phyloP scores from a whole-genome alignment of 2,113 vertebrate genomes.

The Rutilus rutilus region DNA sequence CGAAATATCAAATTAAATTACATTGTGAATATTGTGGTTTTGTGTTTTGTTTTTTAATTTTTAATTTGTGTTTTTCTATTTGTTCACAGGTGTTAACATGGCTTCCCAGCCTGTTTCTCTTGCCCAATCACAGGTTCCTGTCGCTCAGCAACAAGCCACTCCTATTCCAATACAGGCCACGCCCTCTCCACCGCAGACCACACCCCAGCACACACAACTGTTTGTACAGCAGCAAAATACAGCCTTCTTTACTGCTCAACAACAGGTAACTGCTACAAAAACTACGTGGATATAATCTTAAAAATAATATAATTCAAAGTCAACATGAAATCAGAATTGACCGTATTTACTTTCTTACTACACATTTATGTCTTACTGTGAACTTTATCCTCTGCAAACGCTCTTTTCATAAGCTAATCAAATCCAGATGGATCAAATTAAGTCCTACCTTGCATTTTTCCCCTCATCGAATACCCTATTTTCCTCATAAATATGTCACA shows the following conservation, averaged over 20 bases:
- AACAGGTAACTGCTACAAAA: conserved; percentile 62
- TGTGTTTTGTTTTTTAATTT: too few relatives aligned
- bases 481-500: background rate
- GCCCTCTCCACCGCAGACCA: conserved; percentile 78
- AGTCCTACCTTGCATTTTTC: background rate
- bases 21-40: background rate
- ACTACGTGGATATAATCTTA: background rate
- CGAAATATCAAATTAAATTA: background rate
- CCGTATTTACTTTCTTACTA: background rate
- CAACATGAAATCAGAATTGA: background rate
- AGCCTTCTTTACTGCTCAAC: conserved; percentile 64
- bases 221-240: conserved; percentile 84
- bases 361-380: background rate
- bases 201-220: conserved; percentile 88
- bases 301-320: background rate
- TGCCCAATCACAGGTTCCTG: conserved; percentile 71
- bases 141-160: conserved; percentile 72
- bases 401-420: background rate
- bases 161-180: conserved; percentile 65
- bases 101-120: conserved; percentile 56
- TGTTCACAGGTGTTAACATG: conserved; percentile 55
- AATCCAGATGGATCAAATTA: background rate
- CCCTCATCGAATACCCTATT: background rate
- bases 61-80: background rate
- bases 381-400: background rate